Evolutionary conservation across 1,140 invertebrate species (phyloP), one percentile per base, ranked within the genome.

Genomic region (Aphelenchoides fujianensis): DNA sequence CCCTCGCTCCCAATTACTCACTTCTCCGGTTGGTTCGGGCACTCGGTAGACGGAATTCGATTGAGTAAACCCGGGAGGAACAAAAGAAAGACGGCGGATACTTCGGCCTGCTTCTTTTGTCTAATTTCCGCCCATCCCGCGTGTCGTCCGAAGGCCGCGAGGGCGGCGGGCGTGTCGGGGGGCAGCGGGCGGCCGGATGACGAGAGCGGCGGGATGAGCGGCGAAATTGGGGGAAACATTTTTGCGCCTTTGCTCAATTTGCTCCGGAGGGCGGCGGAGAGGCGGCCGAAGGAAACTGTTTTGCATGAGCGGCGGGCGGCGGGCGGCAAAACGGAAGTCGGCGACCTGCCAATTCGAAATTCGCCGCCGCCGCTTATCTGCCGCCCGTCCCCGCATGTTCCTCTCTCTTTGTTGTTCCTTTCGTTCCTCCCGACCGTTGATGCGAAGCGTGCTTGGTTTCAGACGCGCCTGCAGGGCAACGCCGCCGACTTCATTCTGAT

Each of bases 401-500:
- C 5, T 59, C 23, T 32, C 55, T n/a, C n/a, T n/a, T n/a, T n/a
- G n/a, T n/a, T n/a, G n/a, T n/a, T n/a, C n/a, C n/a, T n/a, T n/a
- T n/a, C n/a, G n/a, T n/a, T n/a, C n/a, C n/a, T n/a, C n/a, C n/a
- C n/a, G n/a, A n/a, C n/a, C n/a, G n/a, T n/a, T n/a, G n/a, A n/a
- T n/a, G n/a, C n/a, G n/a, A n/a, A n/a, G n/a, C n/a, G n/a, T n/a
- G n/a, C n/a, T n/a, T n/a, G 12, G 7, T 59, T 66, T 66, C 31
- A 66, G 63, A 37, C 27, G 16, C 36, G 32, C 34, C 32, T 36
- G 16, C 31, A 37, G 19, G 63, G 63, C 19, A 66, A 66, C 36
- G 32, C 32, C 36, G 63, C 32, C 16, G 63, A 66, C 2, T 30
- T 66, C 16, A 66, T 66, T 32, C 34, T 66, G 32, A 37, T 66